Evolutionary conservation across 2,113 vertebrate genomes (phyloP).

Genomic region (Parotia lawesii): DNA sequence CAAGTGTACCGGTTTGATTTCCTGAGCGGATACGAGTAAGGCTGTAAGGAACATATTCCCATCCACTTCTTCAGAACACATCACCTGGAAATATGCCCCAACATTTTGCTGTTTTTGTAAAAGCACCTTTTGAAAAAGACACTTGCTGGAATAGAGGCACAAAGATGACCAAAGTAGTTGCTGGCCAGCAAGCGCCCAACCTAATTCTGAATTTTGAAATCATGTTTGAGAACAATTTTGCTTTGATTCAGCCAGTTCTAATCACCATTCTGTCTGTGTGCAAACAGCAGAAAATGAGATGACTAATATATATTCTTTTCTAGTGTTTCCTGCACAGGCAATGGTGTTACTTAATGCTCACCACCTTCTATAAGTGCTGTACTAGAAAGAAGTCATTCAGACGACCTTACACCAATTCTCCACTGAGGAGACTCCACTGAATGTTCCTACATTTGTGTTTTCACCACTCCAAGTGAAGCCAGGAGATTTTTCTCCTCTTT

Average conservation of each 20-base stretch:
- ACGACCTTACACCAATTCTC: neutral
- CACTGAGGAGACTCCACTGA: neutral
- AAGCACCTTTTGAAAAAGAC: neutral
- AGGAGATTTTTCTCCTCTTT: neutral
- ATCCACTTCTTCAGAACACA: neutral
- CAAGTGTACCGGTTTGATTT: neutral
- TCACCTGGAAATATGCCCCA: rapidly evolving
- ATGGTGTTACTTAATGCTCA: neutral
- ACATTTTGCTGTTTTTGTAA: neutral
- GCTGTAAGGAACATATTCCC: neutral
- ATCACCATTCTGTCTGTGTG: neutral
- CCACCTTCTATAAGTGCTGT: neutral
- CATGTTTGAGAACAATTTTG: neutral
- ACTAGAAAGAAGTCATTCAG: neutral
- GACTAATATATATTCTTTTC: neutral
- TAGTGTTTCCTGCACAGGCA: neutral
- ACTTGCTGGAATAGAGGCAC: neutral
- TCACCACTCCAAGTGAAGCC: neutral
- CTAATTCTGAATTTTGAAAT: neutral
- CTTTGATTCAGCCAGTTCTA: neutral
- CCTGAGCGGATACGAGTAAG: neutral
- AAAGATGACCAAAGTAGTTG: neutral
- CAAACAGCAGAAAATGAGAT: neutral
- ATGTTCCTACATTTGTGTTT: neutral
- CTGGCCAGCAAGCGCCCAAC: neutral